Base-by-base conservation (phyloP, 2,888 invertebrate genomes). In the Andrena dorsata region DNA sequence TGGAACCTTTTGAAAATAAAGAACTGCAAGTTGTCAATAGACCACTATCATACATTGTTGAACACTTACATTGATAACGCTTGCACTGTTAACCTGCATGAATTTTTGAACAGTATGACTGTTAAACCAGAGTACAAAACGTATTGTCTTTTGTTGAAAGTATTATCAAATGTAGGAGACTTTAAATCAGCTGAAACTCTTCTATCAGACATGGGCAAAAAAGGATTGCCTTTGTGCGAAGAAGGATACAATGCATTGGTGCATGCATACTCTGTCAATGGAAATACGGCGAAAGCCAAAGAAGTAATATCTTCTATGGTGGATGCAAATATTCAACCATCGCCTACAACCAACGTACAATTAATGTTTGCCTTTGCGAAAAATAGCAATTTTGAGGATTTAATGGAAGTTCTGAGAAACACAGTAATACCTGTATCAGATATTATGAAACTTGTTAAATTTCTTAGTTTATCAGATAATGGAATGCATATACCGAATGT, bases 241-340 rank as follows among this genome's bases (percentile, higher is more conserved):
- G 94, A 93, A 76, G 93, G 95, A 26, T 96, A 96, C 72, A 95
- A 95, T 87, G 94, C 95, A 0, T 93, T 97, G 0, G 95, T 96
- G 10, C 91, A 96, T 73, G 96, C 95, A 13, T 95, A 96, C 91
- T 91, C 91, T 0, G 90, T 90, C 1, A 91, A 84, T 65, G 93
- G 92, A 0, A 94, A 95, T 82, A 72, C 95, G 1, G 73, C 94
- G 1, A 95, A 94, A 35, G 95, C 95, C 2, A 92, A 95, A 86
- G 93, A 94, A 76, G 95, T 96, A 0, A 87, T 96, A 5, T 94
- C 94, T 51, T 95, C 95, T 91, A 96, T 96, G 96, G 94, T 93
- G 65, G 95, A 95, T 0, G 94, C 95, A 0, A 95, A 95, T 72
- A 89, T 96, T 1, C 86, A 93, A 0, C 92, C 93, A 2, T 94